A percentile compares a stretch with the other conserved stretches of the same genome.
Conservation (phyloP, 2,888 invertebrate species). For the Sphaerophoria rueppellii region DNA sequence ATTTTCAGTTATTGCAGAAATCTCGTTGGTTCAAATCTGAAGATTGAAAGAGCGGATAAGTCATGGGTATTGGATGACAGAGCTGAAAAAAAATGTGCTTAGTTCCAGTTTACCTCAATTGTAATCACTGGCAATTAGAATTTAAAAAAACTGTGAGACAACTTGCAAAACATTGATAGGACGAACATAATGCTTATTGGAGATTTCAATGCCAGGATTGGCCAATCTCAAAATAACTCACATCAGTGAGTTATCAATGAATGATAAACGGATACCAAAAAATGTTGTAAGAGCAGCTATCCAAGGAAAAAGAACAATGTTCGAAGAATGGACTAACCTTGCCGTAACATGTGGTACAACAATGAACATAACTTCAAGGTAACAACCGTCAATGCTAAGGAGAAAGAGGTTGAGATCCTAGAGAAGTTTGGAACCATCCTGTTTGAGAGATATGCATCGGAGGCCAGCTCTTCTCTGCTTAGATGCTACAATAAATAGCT, state of each 20-base stretch:
- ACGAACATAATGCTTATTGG: not conserved
- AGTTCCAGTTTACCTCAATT: no score
- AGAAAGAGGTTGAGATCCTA: not conserved
- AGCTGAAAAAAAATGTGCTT: not conserved
- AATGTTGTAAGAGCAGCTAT: not conserved
- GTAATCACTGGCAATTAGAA: not conserved
- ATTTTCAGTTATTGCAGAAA: not conserved
- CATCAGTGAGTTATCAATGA: not conserved
- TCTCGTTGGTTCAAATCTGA: not conserved
- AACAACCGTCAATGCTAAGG: not conserved
- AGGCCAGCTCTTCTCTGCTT: not conserved
- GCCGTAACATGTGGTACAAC: not conserved
- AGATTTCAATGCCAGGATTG: not conserved
- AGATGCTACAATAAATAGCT: not conserved
- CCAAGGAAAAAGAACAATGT: not conserved
- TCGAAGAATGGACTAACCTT: not conserved
- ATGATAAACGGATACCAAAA: not conserved
- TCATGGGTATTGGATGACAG: not conserved
- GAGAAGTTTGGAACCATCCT: not conserved
- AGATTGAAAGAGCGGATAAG: not conserved
- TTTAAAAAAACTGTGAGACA: not conserved
- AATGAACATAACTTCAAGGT: not conserved
- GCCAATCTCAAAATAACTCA: not conserved
- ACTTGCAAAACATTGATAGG: not conserved
- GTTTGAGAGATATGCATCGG: not conserved